Base-by-base conservation (phyloP, 1,140 invertebrate species). In the Pteromalus puparum region DNA sequence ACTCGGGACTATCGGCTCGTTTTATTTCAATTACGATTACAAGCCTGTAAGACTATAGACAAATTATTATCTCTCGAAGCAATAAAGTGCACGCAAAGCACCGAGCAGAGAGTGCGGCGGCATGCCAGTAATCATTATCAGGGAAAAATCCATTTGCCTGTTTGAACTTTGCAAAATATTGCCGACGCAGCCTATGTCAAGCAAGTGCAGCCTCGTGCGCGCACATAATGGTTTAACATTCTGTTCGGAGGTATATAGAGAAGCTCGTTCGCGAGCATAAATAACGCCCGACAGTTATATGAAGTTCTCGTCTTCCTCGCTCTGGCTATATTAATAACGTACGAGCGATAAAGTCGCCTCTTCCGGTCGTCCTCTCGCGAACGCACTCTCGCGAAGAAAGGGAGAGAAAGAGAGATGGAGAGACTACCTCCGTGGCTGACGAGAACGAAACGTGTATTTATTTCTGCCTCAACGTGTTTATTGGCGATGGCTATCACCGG, bases 211-310 rank as follows among this genome's bases (percentile, higher is more conserved):
- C 21, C 53, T 75, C 73, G 73, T 24, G 48, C 53, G 73, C 38
- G 26, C 72, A 28, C 28, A 82, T 82, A 82, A 76, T 82, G 53
- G 70, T 75, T 82, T 76, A 82, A 82, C 34, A 76, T 75, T 82
- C 81, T 75, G 81, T 82, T 82, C 74, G n/a, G 18, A 61, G 53
- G 53, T 61, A 61, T 61, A 61, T 61, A 72, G 65, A 21, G 26
- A 53, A 74, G 48, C 73, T 53, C 18, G 38, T 26, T 28, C 82
- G 30, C 13, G 75, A 61, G 76, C 76, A 46, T 84, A 84, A 84
- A 84, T 84, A 84, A 84, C 65, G 46, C 26, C 48, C 30, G 82
- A 84, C 82, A 84, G 82, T 84, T 84, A 84, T 84, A 84, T 79
- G 82, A 84, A 84, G 82, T 79, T 84, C 82, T 84, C 76, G 82